Conservation (phyloP, 2,113 vertebrate species). For the Synchiropus splendidus region DNA sequence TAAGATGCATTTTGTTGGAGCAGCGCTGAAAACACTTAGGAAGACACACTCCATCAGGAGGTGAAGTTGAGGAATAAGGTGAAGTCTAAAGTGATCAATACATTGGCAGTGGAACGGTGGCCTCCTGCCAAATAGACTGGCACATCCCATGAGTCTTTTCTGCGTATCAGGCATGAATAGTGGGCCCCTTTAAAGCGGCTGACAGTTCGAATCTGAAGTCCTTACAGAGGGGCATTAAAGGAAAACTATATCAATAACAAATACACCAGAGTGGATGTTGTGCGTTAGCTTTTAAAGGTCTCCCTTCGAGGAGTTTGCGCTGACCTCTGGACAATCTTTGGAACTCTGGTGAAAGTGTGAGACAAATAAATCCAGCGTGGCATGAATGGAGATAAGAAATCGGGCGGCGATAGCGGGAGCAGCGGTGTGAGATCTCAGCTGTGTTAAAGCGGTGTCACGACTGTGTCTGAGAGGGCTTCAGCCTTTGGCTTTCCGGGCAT, state of each 20-base stretch:
- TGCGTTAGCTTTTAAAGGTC: constrained; percentile 12
- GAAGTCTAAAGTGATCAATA: constrained; percentile 65
- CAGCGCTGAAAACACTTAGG: constrained; percentile 52
- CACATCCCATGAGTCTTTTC: constrained; percentile 63
- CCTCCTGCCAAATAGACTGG: constrained; percentile 66
- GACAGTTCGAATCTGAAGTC: not conserved
- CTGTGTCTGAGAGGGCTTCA: constrained; percentile 65
- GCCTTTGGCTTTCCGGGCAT: constrained; percentile 75
- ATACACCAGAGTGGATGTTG: not conserved
- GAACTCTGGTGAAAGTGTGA: constrained; percentile 44
- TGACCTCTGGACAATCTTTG: constrained; percentile 56
- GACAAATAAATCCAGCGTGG: constrained; percentile 54
- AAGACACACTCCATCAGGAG: constrained; percentile 61
- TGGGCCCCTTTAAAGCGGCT: constrained; percentile 23
- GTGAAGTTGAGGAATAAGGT: constrained; percentile 71
- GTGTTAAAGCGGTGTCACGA: constrained; percentile 62
- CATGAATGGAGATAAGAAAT: constrained; percentile 53
- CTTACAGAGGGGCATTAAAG: too few species aligned
- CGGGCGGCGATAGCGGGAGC: constrained; percentile 43
- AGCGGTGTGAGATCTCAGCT: constrained; percentile 53
- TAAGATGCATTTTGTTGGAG: constrained; percentile 46
- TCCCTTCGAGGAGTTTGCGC: constrained; percentile 37
- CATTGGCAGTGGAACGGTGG: constrained; percentile 54
- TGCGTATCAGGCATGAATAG: constrained; percentile 44
- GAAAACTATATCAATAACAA: not conserved